Conservation (phyloP, 2,888 invertebrate species). For the Lithophane leautieri region DNA sequence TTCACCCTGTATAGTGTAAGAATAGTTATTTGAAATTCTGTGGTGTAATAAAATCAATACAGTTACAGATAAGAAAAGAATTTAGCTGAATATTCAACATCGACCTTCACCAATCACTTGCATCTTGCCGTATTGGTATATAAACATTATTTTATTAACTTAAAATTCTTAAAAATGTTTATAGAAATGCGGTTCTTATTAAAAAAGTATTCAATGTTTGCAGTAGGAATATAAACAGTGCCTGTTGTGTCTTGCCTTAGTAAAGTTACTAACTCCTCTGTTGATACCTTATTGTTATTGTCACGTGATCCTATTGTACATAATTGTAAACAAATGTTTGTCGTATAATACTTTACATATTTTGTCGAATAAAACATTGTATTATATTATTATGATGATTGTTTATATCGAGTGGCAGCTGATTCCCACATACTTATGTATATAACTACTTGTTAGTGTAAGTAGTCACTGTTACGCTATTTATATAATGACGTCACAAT, state of each 20-base stretch:
- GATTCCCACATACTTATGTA: constrained; percentile 47
- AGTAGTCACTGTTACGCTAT: constrained; percentile 54
- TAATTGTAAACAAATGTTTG: constrained; percentile 55
- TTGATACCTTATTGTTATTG: constrained; percentile 60
- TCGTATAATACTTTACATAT: constrained; percentile 48
- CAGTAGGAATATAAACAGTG: constrained; percentile 66
- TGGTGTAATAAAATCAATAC: constrained; percentile 7
- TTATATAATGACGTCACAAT: constrained; percentile 63
- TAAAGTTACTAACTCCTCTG: constrained; percentile 63
- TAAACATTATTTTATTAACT: constrained; percentile 9
- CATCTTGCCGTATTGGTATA: constrained; percentile 34
- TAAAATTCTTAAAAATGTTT: constrained; percentile 17
- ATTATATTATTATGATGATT: constrained; percentile 50
- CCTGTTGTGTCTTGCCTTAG: constrained; percentile 82
- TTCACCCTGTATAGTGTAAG: not conserved
- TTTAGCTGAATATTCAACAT: not conserved
- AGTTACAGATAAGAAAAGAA: constrained; percentile 1
- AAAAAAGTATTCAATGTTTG: constrained; percentile 42
- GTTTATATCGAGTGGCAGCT: constrained; percentile 59
- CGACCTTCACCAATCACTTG: constrained; percentile 12
- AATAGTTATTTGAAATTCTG: not conserved
- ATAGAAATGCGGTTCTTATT: constrained; percentile 25
- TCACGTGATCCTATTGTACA: constrained; percentile 64
- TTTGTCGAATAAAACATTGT: constrained; percentile 54
- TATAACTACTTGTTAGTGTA: constrained; percentile 52